Percentiles rank a stretch among this genome's conserved stretches.
Conservation (phyloP, 2,797 vertebrate genomes). For the Alca torda region DNA sequence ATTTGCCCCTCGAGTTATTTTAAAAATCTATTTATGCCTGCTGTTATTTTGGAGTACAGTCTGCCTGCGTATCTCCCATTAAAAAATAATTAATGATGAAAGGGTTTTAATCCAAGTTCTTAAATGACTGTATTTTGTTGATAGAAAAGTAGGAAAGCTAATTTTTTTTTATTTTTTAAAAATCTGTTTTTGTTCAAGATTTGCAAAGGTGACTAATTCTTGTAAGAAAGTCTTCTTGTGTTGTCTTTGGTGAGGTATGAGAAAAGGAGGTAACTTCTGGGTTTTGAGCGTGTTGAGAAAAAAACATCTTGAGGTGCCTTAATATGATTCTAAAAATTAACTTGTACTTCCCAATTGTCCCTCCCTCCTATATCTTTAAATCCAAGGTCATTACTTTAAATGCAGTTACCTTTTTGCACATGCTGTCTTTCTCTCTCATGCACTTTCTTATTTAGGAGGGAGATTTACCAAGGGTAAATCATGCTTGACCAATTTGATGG, state of each 20-base stretch:
- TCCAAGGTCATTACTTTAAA: neutral
- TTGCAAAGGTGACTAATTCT: neutral
- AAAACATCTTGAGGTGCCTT: neutral
- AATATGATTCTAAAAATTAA: neutral
- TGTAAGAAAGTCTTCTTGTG: neutral
- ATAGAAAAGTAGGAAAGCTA: neutral
- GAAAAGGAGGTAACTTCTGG: neutral
- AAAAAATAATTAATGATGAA: neutral
- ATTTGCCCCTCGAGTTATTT: neutral
- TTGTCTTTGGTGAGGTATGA: neutral
- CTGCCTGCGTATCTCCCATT: neutral
- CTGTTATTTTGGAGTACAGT: neutral
- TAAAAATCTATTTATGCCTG: neutral
- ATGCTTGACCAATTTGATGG: too few species aligned
- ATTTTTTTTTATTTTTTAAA: neutral
- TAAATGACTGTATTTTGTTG: neutral
- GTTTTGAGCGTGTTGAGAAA: neutral
- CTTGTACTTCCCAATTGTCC: neutral
- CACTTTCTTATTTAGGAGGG: neutral
- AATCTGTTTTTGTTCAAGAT: neutral
- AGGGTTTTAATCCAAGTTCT: neutral
- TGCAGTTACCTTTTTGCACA: neutral
- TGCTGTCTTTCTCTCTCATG: accelerated
- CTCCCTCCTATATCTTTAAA: neutral
- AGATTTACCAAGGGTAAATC: neutral